Base-by-base conservation (phyloP, 1,140 invertebrate genomes). In the Diploscapter pachys region DNA sequence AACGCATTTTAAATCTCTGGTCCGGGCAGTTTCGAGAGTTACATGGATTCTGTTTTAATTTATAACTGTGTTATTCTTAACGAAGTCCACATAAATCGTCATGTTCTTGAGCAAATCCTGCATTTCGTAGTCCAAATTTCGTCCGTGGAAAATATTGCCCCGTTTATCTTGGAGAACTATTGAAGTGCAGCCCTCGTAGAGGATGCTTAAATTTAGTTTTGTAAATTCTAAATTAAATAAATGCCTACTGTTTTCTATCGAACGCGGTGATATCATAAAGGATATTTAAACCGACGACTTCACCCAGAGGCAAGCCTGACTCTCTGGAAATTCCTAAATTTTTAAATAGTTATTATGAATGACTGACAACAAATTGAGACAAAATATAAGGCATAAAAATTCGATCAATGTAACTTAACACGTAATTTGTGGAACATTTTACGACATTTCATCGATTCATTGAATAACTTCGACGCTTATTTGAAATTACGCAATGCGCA, bases 51-150 rank as follows among this genome's bases (percentile, higher is more conserved):
- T 64, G 5, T 64, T 64, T 64, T 50, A 6, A 1, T 64, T 6
- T 6, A 31, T 5, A 50, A 64, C 52, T 53, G 8, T 48, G 66
- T 50, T 54, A 59, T 8, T 11, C 9, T 79, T 9, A 51, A 79
- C 78, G 64, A 81, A 81, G 68, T 82, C 81, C 61, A 76, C 78
- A 13, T 79, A 49, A 9, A 81, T 72, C 50, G 81, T 82, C 9
- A 75, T 71, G 57, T 82, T 81, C 72, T 72, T 79, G 5, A 81
- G 69, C 11, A 81, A 69, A 49, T 53, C 61, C 0, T 67, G 69
- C 81, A 81, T 80, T 5, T 89, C 89, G 86, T 90, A 90, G 82
- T 90, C 89, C 48, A 90, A 79, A 82, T 90, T 90, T 79, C 89
- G 82, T 48, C 86, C 89, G 86, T 90, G 89, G 75, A 84, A 87